Evolutionary conservation across 1,140 invertebrate genomes (phyloP).

Genomic region (Popillia japonica): DNA sequence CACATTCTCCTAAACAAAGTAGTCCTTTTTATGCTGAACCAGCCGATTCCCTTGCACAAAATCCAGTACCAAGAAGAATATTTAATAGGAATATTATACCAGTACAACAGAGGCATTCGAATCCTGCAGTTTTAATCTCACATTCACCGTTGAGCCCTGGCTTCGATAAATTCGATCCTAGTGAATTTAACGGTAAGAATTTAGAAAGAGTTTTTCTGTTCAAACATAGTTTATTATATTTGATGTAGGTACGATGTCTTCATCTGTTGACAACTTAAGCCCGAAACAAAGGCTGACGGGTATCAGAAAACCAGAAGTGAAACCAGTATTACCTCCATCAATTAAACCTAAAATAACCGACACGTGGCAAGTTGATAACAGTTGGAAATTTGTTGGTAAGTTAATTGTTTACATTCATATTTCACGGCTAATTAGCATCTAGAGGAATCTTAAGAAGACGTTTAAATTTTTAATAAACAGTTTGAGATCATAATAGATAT

Average conservation of each 20-base stretch:
- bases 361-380: slow-evolving; percentile 84
- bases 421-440: background rate
- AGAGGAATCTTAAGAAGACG: background rate
- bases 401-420: slow-evolving; percentile 44
- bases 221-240: slow-evolving; percentile 38
- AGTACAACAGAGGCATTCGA: slow-evolving; percentile 67
- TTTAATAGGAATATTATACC: slow-evolving; percentile 49
- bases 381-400: slow-evolving; percentile 86
- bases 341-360: slow-evolving; percentile 69
- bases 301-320: slow-evolving; percentile 68
- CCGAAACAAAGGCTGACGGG: slow-evolving; percentile 58
- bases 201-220: background rate
- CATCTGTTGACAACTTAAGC: slow-evolving; percentile 75
- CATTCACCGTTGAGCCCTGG: slow-evolving; percentile 61
- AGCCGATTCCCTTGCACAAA: slow-evolving; percentile 79
- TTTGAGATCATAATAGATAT: no score
- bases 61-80: slow-evolving; percentile 48
- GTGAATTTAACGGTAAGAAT: slow-evolving; percentile 61
- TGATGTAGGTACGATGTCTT: slow-evolving; percentile 63
- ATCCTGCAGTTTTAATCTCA: slow-evolving; percentile 67
- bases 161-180: slow-evolving; percentile 68
- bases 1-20: slow-evolving; percentile 66
- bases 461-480: no score
- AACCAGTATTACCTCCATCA: slow-evolving; percentile 75
- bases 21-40: slow-evolving; percentile 94